A percentile compares a stretch with the other conserved stretches of the same genome.
These are phyloP conservation scores for Syngnathus floridae DNA, from an alignment of 2,113 vertebrate species.

Conservation along the genomic window DNA sequence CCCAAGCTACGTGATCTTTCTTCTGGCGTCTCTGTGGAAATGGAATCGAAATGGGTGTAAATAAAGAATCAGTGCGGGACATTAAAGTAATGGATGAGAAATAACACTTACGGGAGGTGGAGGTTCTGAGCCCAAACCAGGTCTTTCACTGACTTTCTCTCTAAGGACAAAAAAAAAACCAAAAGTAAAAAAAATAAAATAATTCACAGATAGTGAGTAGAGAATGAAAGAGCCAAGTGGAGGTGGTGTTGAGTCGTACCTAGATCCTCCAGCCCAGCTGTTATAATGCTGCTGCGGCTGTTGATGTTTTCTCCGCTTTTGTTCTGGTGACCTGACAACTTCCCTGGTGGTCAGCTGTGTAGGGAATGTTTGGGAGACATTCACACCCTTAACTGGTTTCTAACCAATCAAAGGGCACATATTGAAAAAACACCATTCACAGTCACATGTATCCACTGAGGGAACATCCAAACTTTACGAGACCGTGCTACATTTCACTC, in stretches of 20 bases:
- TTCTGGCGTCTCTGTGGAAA: conserved; percentile 72
- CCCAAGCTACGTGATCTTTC: conserved; percentile 76
- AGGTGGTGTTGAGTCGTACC: conserved; percentile 35
- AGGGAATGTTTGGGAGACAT: background rate
- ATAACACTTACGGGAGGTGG: conserved; percentile 41
- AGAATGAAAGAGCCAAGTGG: background rate
- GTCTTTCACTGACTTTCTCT: conserved; percentile 68
- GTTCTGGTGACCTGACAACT: conserved; percentile 56
- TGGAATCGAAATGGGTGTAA: background rate
- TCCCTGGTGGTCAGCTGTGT: conserved; percentile 56
- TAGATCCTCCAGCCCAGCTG: conserved; percentile 65
- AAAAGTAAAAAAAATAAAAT: background rate
- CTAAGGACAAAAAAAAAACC: conserved; percentile 26
- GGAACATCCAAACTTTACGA: background rate
- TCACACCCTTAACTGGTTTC: background rate
- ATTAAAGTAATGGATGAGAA: background rate
- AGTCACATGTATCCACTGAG: background rate
- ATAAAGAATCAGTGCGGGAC: background rate
- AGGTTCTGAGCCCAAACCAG: conserved; percentile 68
- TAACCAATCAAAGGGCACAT: background rate
- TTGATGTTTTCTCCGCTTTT: conserved; percentile 64
- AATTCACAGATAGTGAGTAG: background rate
- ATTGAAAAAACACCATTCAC: background rate
- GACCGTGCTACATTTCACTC: background rate
- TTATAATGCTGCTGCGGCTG: conserved; percentile 54